These are phyloP conservation scores for Cheirogaleus major DNA, from an alignment of 2,797 vertebrate genomes.

Conservation along the genomic window DNA sequence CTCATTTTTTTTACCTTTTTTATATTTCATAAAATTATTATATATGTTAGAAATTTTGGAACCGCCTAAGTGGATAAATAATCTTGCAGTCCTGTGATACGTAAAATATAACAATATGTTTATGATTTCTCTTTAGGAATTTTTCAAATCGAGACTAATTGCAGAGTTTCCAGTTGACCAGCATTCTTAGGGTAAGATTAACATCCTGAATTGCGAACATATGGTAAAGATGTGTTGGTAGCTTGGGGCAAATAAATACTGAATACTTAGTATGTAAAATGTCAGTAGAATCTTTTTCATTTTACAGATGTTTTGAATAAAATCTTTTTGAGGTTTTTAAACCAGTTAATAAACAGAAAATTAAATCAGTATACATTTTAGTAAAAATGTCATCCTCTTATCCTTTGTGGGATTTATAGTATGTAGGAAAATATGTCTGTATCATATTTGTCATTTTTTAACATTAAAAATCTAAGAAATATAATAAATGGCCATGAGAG, in stretches of 20 bases:
- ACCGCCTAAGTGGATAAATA: background rate
- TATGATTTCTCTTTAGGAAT: conserved; percentile 74
- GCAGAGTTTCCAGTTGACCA: conserved; percentile 64
- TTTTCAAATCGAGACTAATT: conserved; percentile 65
- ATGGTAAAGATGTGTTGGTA: conserved; percentile 50
- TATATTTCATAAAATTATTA: conserved; percentile 37
- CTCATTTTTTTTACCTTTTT: background rate
- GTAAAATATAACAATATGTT: conserved; percentile 64
- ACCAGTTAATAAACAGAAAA: conserved; percentile 51
- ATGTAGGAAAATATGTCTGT: background rate
- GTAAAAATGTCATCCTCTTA: conserved; percentile 33
- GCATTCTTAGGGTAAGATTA: conserved; percentile 71
- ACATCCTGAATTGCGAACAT: conserved; percentile 38
- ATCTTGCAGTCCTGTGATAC: conserved; percentile 1
- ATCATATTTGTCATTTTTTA: conserved; percentile 13
- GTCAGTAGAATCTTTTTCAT: background rate
- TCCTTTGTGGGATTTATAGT: conserved; percentile 35
- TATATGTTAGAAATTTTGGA: conserved; percentile 23
- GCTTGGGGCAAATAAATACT: conserved; percentile 43
- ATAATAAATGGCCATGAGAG: background rate
- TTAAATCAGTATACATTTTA: conserved; percentile 26
- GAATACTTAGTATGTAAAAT: conserved; percentile 21
- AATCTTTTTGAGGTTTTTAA: conserved; percentile 51
- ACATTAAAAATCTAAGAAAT: background rate
- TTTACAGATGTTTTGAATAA: conserved; percentile 57